Conservation (phyloP, 2,113 vertebrate species). For the Scytalopus superciliaris region DNA sequence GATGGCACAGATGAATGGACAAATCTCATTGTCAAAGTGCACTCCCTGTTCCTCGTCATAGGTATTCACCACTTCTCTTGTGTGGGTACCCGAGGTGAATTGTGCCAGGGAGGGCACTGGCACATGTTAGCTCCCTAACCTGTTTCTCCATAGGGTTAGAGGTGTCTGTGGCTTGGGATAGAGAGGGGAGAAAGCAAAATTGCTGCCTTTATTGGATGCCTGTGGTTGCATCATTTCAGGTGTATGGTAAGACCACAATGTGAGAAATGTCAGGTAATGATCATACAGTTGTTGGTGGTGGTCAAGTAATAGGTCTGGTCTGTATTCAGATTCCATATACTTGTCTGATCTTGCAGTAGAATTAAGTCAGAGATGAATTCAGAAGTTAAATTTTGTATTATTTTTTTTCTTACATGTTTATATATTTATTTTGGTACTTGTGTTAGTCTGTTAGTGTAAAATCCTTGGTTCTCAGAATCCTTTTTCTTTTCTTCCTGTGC, state of each 20-base stretch:
- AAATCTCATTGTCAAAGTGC: background rate
- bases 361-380: background rate
- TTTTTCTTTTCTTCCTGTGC: background rate
- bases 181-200: background rate
- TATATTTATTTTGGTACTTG: background rate
- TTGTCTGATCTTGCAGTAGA: background rate
- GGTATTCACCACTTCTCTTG: background rate
- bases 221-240: background rate
- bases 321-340: background rate
- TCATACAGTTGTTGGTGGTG: background rate
- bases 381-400: background rate
- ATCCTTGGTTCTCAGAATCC: background rate
- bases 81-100: background rate
- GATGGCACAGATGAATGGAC: background rate
- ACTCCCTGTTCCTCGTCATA: accelerated
- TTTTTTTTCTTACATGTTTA: background rate
- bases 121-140: background rate
- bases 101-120: accelerated
- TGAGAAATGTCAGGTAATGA: background rate
- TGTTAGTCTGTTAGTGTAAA: background rate
- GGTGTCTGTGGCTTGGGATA: background rate
- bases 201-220: background rate
- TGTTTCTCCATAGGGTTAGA: background rate
- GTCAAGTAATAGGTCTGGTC: background rate
- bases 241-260: background rate